A percentile compares a stretch with the other conserved stretches of the same genome.
Conservation (phyloP, 64 coral and sea anemone species). For the Stichodactyla mertensii region DNA sequence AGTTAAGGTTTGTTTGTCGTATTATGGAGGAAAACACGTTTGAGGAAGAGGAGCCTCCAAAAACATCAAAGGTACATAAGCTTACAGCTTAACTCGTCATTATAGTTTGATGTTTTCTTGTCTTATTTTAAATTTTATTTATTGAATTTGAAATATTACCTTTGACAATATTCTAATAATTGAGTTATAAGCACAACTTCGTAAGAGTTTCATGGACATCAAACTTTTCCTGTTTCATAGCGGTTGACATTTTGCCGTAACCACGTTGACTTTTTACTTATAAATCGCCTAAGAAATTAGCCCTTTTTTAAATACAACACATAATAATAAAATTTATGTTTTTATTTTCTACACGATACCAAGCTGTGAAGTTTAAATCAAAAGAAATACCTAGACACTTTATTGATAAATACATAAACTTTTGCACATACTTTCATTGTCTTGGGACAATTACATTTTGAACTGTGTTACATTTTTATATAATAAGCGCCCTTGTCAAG, state of each 20-base stretch:
- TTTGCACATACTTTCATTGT: no score
- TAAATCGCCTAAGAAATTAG: no score
- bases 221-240: not conserved
- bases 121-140: not conserved
- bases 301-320: not conserved
- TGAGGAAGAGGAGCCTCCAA: not conserved
- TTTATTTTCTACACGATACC: no score
- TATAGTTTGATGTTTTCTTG: not conserved
- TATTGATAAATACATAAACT: no score
- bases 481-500: no score
- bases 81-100: not conserved
- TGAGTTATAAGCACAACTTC: not conserved
- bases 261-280: not conserved
- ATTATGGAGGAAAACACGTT: not conserved
- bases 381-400: no score
- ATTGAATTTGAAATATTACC: not conserved
- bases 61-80: not conserved
- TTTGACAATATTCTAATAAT: not conserved
- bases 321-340: no score
- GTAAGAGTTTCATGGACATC: not conserved
- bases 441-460: no score
- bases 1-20: not conserved
- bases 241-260: not conserved
- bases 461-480: no score
- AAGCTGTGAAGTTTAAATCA: no score